Base-by-base conservation (phyloP, 2,888 invertebrate species). In the Eulithis testata region DNA sequence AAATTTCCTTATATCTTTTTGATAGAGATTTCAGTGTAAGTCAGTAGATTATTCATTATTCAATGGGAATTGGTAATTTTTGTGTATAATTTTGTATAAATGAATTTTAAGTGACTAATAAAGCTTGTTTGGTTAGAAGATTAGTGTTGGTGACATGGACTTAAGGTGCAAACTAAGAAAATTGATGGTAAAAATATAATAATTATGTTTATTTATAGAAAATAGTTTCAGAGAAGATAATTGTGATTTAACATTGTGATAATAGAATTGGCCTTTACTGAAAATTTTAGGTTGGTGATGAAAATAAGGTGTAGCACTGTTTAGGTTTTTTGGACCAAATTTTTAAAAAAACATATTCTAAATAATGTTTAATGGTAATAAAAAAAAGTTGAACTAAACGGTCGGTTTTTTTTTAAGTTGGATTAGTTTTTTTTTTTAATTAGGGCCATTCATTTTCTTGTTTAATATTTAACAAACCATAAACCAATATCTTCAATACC, bases 11-110 rank as follows among this genome's bases (percentile, higher is more conserved):
- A 50, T 43, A 27, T 27, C 2, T n/a, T 37, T 12, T 36, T 8
- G 40, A 63, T 60, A 54, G 44, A 60, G 65, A 60, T 52, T 60
- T 65, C 31, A 63, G 73, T 74, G 77, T 79, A 74, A 81, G 75
- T 70, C 73, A 73, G 77, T 77, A 73, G 69, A 71, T 68, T 21
- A 21, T 21, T 21, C 21, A 21, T 21, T 67, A 72, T 79, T 11
- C 9, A 40, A 40, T 40, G 8, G 8, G 40, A 75, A 78, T 74
- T 74, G 68, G 56, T 65, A 62, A 68, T 76, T 47, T 47, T 47
- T 14, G 47, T 47, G 8, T 8, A 47, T 66, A 67, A 44, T 63
- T 76, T 71, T 73, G 66, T 71, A 62, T 69, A 43, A 64, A 77
- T 70, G 68, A 69, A 78, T 75, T 73, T 74, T 40, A 40, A 40